phyloP scores from a whole-genome alignment of 1,140 invertebrate genomes.

The Calycopis cecrops region DNA sequence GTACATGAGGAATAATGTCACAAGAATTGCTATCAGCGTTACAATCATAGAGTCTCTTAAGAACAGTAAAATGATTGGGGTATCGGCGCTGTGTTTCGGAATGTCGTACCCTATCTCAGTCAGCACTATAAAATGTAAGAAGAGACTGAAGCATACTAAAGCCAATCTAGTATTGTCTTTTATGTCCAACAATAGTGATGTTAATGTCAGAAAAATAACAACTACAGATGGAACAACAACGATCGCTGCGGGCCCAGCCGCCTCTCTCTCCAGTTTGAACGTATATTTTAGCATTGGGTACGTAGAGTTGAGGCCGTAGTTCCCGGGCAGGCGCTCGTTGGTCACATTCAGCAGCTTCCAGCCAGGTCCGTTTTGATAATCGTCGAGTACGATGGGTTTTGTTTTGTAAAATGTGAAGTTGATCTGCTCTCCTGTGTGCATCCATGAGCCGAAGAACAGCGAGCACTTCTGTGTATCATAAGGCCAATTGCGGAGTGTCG shows the following conservation, averaged over 20 bases:
- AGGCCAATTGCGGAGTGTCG: constrained; percentile 69
- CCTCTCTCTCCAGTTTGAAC: constrained; percentile 52
- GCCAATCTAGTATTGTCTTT: constrained; percentile 52
- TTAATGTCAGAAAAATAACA: constrained; percentile 48
- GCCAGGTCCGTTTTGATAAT: constrained; percentile 54
- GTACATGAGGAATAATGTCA: constrained; percentile 52
- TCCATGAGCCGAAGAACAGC: constrained; percentile 76
- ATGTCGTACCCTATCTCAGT: constrained; percentile 58
- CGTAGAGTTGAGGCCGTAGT: constrained; percentile 46
- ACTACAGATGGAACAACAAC: constrained; percentile 51
- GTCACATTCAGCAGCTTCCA: constrained; percentile 48
- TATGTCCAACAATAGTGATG: constrained; percentile 49
- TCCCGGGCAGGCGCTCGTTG: constrained; percentile 46
- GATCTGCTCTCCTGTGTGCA: constrained; percentile 77
- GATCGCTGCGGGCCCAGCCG: constrained; percentile 55
- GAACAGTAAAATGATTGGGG: constrained; percentile 56
- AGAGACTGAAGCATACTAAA: constrained; percentile 60
- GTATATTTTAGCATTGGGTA: constrained; percentile 64
- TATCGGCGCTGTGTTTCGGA: constrained; percentile 58
- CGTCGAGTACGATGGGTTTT: constrained; percentile 41
- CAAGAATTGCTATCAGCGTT: constrained; percentile 43
- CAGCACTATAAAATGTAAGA: constrained; percentile 55
- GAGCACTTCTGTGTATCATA: constrained; percentile 75
- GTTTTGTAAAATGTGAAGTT: constrained; percentile 64
- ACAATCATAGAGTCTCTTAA: constrained; percentile 60